A percentile compares a stretch with the other conserved stretches of the same genome.
Conservation (phyloP, 2,113 vertebrate genomes). For the Ascaphus truei region DNA sequence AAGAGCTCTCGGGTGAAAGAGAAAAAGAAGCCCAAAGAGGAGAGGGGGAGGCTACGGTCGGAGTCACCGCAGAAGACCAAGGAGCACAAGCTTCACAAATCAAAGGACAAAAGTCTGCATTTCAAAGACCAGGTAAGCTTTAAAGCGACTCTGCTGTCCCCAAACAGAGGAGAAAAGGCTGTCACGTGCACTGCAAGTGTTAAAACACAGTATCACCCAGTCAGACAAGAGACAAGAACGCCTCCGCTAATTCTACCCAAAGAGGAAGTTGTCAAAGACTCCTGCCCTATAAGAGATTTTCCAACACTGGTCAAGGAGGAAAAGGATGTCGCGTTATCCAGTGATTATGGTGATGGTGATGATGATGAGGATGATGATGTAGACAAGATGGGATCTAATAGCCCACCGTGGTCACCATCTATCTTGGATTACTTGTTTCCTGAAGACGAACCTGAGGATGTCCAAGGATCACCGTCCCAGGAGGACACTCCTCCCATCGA, state of each 20-base stretch:
- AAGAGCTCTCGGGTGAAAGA: conserved; percentile 48
- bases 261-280: not conserved
- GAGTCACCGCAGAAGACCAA: conserved; percentile 40
- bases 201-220: not conserved
- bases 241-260: not conserved
- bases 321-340: not conserved
- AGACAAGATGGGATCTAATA: not conserved
- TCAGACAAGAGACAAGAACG: not conserved
- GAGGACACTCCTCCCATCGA: not conserved
- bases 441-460: not conserved
- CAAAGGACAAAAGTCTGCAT: conserved; percentile 55
- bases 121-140: conserved; percentile 22
- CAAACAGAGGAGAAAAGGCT: conserved; percentile 7
- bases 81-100: conserved; percentile 46
- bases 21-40: conserved; percentile 56
- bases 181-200: conserved; percentile 12
- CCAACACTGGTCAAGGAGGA: not conserved
- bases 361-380: not conserved
- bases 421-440: conserved; percentile 12
- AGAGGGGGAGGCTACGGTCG: conserved; percentile 59
- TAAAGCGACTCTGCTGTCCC: not conserved
- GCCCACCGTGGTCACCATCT: conserved; percentile 30
- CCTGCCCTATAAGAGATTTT: not conserved
- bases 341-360: not conserved
- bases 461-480: not conserved